A percentile compares a stretch with the other conserved stretches of the same genome.
phyloP scores from a whole-genome alignment of 2,113 vertebrate species.

The Ailurus styani region DNA sequence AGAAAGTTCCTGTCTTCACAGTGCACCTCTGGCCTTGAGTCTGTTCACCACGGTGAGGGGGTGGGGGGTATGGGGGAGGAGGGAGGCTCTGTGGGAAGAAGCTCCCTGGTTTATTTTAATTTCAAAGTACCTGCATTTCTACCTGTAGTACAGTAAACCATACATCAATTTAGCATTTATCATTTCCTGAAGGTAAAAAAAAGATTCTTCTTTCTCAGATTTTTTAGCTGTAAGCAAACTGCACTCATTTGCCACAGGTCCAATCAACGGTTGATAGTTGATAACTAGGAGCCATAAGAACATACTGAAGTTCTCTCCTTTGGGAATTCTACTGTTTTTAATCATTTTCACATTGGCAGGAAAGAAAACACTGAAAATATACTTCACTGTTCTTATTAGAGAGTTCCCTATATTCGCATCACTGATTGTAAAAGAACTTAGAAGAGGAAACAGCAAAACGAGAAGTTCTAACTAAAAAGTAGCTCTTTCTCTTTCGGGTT shows the following conservation, averaged over 20 bases:
- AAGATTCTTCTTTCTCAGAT: not conserved
- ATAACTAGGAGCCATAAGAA: not conserved
- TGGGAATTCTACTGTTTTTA: not conserved
- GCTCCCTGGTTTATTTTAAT: not conserved
- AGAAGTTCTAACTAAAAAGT: not conserved
- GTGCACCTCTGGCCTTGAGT: accelerated
- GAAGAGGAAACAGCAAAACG: not conserved
- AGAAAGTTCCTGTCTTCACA: not conserved
- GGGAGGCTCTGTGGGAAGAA: not conserved
- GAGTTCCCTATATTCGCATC: not conserved
- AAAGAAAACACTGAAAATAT: not conserved
- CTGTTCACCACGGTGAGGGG: not conserved
- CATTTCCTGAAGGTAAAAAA: not conserved
- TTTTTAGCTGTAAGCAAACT: not conserved
- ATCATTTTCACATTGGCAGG: not conserved
- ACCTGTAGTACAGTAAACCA: not conserved
- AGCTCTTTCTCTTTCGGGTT: not conserved
- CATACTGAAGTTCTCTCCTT: not conserved
- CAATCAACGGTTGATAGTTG: not conserved
- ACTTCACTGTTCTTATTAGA: not conserved
- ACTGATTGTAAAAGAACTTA: not conserved
- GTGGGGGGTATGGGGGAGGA: too few relatives aligned
- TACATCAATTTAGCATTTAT: not conserved
- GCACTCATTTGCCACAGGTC: not conserved
- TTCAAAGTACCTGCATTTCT: not conserved